phyloP scores from a whole-genome alignment of 2,113 vertebrate species.

The Misgurnus anguillicaudatus region DNA sequence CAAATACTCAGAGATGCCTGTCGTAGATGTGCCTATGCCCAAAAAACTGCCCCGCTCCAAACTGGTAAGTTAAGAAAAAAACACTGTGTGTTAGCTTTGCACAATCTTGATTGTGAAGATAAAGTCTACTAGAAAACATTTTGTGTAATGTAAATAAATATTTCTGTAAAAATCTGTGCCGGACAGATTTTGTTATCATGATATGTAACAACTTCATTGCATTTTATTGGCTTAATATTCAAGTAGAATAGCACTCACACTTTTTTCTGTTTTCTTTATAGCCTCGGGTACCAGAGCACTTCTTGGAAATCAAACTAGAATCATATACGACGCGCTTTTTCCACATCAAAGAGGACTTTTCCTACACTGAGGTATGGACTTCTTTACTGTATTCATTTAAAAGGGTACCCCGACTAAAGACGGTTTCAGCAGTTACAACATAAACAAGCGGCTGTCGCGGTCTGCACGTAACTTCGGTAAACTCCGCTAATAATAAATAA shows the following conservation, averaged over 20 bases:
- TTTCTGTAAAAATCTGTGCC: neutral
- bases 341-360: slow-evolving; percentile 88
- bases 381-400: neutral
- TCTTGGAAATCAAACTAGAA: slow-evolving; percentile 89
- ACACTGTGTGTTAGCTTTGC: too few relatives aligned
- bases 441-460: too few relatives aligned
- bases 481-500: too few relatives aligned
- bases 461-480: too few relatives aligned
- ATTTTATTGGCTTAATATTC: neutral
- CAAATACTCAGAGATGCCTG: slow-evolving; percentile 78
- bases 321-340: slow-evolving; percentile 86
- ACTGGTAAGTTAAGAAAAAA: slow-evolving; percentile 73
- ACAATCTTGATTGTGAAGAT: too few relatives aligned
- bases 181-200: neutral
- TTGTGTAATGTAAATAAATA: neutral
- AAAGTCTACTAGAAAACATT: too few relatives aligned
- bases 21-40: slow-evolving; percentile 91
- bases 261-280: slow-evolving; percentile 12
- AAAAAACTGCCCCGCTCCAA: slow-evolving; percentile 74
- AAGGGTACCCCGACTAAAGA: too few relatives aligned
- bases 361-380: slow-evolving; percentile 82
- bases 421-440: too few relatives aligned
- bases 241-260: neutral
- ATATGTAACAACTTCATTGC: neutral
- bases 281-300: slow-evolving; percentile 81